Evolutionary conservation across 2,113 vertebrate species (phyloP), one percentile per base, ranked within the genome.

Genomic region (Macquaria ambigua): DNA sequence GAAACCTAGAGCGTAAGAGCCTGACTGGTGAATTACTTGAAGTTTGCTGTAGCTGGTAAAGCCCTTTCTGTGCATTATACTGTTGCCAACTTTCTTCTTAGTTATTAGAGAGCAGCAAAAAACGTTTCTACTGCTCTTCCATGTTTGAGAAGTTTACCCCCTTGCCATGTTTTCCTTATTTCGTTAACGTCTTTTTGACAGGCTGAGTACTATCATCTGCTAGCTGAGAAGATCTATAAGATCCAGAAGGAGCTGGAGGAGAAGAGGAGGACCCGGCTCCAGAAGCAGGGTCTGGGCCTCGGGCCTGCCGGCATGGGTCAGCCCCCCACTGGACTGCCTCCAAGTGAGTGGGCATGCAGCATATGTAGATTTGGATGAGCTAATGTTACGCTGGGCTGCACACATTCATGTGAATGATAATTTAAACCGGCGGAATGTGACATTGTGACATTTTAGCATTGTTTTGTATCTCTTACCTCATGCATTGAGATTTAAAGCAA

Each of bases 191-290:
- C 6, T 86, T 52, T 74, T 71, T 82, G 9, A 1, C 85, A 99
- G 98, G 98, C 96, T 55, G 98, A 99, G 90, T 99, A 99, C 88
- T 99, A 99, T 83, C 98, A 99, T 92, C 90, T 99, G 77, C 84
- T 99, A 52, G 98, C 98, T 0, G 98, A 99, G 94, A 99, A 99
- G 94, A 99, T 99, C 87, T 99, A 99, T 86, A 99, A 99, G 91
- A 99, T 99, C 83, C 98, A 99, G 90, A 99, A 99, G 85, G 98
- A 99, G 88, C 70, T 99, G 84, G 98, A 99, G 86, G 98, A 99
- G 91, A 99, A 99, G 86, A 96, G 98, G 85, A 96, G 97, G 79
- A 98, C 97, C 23, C 96, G 98, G 77, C 88, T 99, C 31, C 97
- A 98, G 93, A 99, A 99, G 85, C 98, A 99, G 79, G 97, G 96